phyloP scores from a whole-genome alignment of 1,140 invertebrate genomes.

The Drosophila orena region DNA sequence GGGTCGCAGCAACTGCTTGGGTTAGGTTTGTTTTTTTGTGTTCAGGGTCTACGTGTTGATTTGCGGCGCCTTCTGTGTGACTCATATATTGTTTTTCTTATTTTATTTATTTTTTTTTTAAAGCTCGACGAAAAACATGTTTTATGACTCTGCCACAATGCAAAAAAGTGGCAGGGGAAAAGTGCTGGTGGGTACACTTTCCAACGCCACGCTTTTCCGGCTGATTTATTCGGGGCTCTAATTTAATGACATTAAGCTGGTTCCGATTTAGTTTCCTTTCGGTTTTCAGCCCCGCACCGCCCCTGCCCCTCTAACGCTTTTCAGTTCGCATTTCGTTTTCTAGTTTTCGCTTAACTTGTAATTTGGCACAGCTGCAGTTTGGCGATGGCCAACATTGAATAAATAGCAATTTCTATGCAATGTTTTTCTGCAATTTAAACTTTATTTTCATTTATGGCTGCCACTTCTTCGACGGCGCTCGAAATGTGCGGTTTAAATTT shows the following conservation, averaged over 20 bases:
- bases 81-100: constrained; percentile 3
- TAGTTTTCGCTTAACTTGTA: constrained; percentile 28
- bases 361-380: constrained; percentile 67
- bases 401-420: constrained; percentile 75
- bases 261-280: constrained; percentile 50
- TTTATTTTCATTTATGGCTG: constrained; percentile 74
- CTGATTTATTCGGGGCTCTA: constrained; percentile 59
- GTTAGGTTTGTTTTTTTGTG: constrained; percentile 36
- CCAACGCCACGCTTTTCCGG: constrained; percentile 57
- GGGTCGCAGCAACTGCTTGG: not conserved
- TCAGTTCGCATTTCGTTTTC: constrained; percentile 17
- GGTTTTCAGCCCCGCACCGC: not conserved
- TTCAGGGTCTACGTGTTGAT: constrained; percentile 66
- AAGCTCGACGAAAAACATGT: constrained; percentile 23
- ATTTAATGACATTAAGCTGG: constrained; percentile 71
- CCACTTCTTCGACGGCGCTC: constrained; percentile 17
- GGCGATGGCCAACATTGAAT: constrained; percentile 62
- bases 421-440: constrained; percentile 77
- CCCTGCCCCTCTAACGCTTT: not conserved
- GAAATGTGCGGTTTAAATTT: constrained; percentile 41
- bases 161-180: constrained; percentile 16
- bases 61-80: constrained; percentile 46
- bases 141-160: constrained; percentile 51
- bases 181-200: constrained; percentile 15
- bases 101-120: constrained; percentile 1